Base-by-base conservation (phyloP, 1,140 invertebrate species). In the Caenorhabditis briggsae region DNA sequence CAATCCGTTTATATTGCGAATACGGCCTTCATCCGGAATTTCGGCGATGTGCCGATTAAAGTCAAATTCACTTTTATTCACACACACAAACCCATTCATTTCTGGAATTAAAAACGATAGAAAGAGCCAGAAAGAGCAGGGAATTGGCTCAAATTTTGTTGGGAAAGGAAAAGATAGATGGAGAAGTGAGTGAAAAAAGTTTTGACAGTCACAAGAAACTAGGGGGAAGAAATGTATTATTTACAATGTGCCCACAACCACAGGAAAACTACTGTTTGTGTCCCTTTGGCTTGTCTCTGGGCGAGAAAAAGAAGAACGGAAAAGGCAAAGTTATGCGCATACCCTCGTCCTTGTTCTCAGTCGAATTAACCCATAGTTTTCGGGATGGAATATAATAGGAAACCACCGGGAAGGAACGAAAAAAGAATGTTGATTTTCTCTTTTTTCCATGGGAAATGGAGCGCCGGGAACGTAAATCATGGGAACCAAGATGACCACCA, bases 291-390 rank as follows among this genome's bases (percentile, higher is more conserved):
- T 61, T 23, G 8, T 33, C 25, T 12, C 25, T 25, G 18, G 14
- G 14, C n/a, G 56, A 58, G n/a, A 18, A 12, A 11, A 12, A 23
- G 59, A 25, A 12, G n/a, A n/a, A 58, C 20, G 8, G 23, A 61
- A 20, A 61, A 61, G 59, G 46, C 70, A 78, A n/a, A n/a, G n/a
- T 53, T 2, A 50, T 53, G n/a, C 33, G 33, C 70, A n/a, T 5
- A 46, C 46, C 7, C 12, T 48, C 46, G 70, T 46, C 70, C 70
- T 78, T 78, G 70, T 78, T 78, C 70, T 78, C 70, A 78, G 70
- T 23, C 46, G 70, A 78, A 78, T 78, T 78, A 78, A 78, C 70
- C 33, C 64, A 48, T 46, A 70, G 64, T 70, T 70, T 70, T 70
- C 33, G 41, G 70, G 9, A 78, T 20, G 8, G 46, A 78, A 78